Conservation (phyloP, 2,888 invertebrate species). For the Melanostoma scalare region DNA sequence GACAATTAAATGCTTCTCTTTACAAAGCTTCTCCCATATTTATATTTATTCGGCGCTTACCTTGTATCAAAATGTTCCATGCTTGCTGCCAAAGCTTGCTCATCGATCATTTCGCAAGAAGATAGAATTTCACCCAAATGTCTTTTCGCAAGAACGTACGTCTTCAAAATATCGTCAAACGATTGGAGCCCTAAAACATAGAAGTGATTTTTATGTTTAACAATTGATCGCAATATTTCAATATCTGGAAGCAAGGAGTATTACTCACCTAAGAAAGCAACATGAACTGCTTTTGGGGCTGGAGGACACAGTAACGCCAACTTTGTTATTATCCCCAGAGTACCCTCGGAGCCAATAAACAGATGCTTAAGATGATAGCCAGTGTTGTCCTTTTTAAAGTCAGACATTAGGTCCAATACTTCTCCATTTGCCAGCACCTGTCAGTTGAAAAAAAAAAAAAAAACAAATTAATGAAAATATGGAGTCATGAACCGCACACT, state of each 20-base stretch:
- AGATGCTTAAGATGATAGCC: constrained; percentile 98
- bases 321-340: constrained; percentile 96
- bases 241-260: too few species aligned
- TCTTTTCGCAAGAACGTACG: constrained; percentile 88
- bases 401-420: constrained; percentile 91
- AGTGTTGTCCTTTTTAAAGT: constrained; percentile 97
- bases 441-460: background rate
- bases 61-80: constrained; percentile 85
- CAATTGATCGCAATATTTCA: too few species aligned
- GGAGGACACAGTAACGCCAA: constrained; percentile 95
- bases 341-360: constrained; percentile 99
- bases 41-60: constrained; percentile 73
- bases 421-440: constrained; percentile 88
- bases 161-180: constrained; percentile 90
- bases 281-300: constrained; percentile 90
- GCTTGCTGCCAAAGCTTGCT: constrained; percentile 86
- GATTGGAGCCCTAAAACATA: constrained; percentile 85
- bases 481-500: constrained; percentile 2
- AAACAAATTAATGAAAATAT: background rate
- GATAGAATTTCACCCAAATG: constrained; percentile 92
- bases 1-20: too few species aligned
- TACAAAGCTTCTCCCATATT: too few species aligned
- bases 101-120: constrained; percentile 97
- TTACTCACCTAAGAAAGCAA: constrained; percentile 92
- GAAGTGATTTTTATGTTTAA: too few species aligned